phyloP scores from a whole-genome alignment of 2,113 vertebrate species.

The Poeciliopsis retropinna region DNA sequence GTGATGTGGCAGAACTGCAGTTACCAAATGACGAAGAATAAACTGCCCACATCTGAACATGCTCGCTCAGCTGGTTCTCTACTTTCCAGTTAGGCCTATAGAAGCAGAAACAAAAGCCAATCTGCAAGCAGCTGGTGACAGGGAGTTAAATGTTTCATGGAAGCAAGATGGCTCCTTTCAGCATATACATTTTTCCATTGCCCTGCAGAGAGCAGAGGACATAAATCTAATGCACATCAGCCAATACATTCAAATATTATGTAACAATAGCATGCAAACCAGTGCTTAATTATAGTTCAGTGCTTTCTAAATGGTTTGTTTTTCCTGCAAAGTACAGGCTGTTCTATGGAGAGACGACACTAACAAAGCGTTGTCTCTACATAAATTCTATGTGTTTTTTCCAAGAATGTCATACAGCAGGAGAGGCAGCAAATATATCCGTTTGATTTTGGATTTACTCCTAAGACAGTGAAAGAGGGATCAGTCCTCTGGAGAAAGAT shows the following conservation, averaged over 20 bases:
- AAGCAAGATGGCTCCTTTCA: background rate
- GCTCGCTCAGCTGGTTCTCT: background rate
- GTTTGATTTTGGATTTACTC: background rate
- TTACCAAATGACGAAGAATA: background rate
- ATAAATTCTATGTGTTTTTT: too few species aligned
- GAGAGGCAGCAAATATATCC: background rate
- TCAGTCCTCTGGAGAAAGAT: background rate
- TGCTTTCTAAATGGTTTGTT: background rate
- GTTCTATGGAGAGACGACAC: too few species aligned
- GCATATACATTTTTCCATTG: constrained; percentile 6
- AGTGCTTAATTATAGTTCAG: background rate
- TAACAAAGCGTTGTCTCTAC: too few species aligned
- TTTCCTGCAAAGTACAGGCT: background rate
- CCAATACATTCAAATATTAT: constrained; percentile 19
- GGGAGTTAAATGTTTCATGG: background rate
- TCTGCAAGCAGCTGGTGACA: background rate
- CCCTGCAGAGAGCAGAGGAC: background rate
- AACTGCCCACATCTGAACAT: background rate
- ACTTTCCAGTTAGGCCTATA: background rate
- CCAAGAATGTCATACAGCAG: too few species aligned
- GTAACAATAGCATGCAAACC: constrained; percentile 10
- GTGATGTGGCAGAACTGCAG: background rate
- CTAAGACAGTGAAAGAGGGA: background rate
- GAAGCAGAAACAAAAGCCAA: background rate
- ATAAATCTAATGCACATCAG: constrained; percentile 5